Evolutionary conservation across 2,113 vertebrate genomes (phyloP).

Genomic region (Thunnus thynnus): DNA sequence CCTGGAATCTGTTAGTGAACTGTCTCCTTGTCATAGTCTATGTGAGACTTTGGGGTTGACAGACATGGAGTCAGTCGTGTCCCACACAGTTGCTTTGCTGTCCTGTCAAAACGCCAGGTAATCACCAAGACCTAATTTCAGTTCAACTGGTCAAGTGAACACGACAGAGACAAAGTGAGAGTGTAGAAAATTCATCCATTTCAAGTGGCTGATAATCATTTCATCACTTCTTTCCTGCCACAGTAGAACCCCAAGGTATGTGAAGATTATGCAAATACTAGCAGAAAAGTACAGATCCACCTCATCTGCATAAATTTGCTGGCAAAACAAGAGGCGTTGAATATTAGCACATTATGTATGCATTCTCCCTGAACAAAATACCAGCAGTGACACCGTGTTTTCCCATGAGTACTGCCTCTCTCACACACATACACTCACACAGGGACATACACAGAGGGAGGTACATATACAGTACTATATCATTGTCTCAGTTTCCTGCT

Average conservation of each 20-base stretch:
- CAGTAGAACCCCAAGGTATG: conserved; percentile 17
- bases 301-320: conserved; percentile 70
- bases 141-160: conserved; percentile 3
- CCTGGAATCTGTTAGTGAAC: neutral
- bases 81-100: neutral
- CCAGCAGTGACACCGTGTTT: conserved; percentile 38
- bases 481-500: conserved; percentile 30
- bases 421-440: neutral
- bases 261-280: conserved; percentile 62
- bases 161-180: neutral
- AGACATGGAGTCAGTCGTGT: conserved; percentile 5
- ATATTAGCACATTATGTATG: conserved; percentile 61
- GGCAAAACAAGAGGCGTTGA: conserved; percentile 42
- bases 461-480: conserved; percentile 18
- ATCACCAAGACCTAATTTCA: neutral
- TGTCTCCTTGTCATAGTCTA: neutral
- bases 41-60: neutral
- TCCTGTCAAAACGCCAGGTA: neutral
- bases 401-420: conserved; percentile 19
- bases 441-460: conserved; percentile 24
- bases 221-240: conserved; percentile 24
- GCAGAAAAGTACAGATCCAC: conserved; percentile 53
- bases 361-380: conserved; percentile 56
- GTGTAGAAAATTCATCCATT: conserved; percentile 37
- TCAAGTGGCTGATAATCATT: conserved; percentile 46